Base-by-base conservation (phyloP, 2,888 invertebrate species). In the Willowsia nigromaculata region DNA sequence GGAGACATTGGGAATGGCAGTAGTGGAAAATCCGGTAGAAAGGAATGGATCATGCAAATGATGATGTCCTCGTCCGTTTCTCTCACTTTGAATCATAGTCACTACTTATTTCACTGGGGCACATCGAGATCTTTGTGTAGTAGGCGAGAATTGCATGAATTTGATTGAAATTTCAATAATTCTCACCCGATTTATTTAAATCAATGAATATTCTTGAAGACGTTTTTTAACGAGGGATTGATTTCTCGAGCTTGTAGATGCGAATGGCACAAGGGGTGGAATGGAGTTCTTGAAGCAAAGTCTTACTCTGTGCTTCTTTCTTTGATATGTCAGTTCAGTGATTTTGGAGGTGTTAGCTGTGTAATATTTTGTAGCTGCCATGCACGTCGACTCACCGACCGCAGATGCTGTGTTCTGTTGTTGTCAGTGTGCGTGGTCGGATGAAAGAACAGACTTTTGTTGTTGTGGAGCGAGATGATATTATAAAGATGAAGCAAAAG, bases 31-130 rank as follows among this genome's bases (percentile, higher is more conserved):
- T 18, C 76, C 76, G n/a, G 76, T 30, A 13, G 85, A 40, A 47
- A 76, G 76, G 33, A 76, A 76, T 18, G 76, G 33, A 15, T 85
- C 76, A 62, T 85, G 85, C 15, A 85, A 22, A 27, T 74, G 84
- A 33, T 83, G 83, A 85, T 47, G 65, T 37, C 25, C 56, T 18
- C 85, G 50, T n/a, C 85, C 85, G 43, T 59, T 85, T 62, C 85
- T 85, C 22, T 85, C 85, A 76, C 85, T 85, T 62, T 85, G 85
- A 85, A 85, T 74, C 85, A 85, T 85, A 85, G 85, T 85, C 33
- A 56, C 84, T 47, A 22, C 27, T n/a, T n/a, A n/a, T n/a, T n/a
- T n/a, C n/a, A n/a, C n/a, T n/a, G 80, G 68, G 68, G 68, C 68
- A 68, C 68, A 3, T 3, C 18, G 40, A 68, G 37, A 68, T n/a